Evolutionary conservation across 2,797 vertebrate genomes (phyloP), one percentile per base, ranked within the genome.

Genomic region (Sylvia borin): DNA sequence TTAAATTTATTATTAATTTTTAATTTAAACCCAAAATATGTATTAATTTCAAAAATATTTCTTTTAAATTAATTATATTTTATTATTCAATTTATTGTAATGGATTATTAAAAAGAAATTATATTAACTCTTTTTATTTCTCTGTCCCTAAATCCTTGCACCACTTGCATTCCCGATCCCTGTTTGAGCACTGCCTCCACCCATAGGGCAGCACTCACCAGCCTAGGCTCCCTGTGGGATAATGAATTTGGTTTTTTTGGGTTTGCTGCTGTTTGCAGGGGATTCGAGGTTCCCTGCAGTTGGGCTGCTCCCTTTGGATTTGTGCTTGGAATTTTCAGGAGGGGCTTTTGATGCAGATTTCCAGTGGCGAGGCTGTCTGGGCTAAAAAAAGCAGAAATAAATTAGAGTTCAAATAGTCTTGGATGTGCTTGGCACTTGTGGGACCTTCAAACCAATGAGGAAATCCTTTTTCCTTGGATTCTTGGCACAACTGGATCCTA

Each of bases 161-260:
- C 0, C 3, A 8, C 27, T 24, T n/a, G 8, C 3, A 1, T 86
- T 64, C 57, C 61, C 29, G 0, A 0, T 32, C 60, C 48, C 72
- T 42, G 11, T 13, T 6, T 8, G 24, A 48, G n/a, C n/a, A 5
- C 11, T 2, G 0, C 2, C 65, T 32, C 36, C 11, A 5, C 10
- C 2, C 4, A 0, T 0, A 32, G 61, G 66, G 73, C 65, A 27
- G 4, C 26, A 2, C 38, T 13, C 25, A 1, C 2, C 43, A 7
- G 14, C 47, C 40, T 21, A 1, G 1, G 9, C 51, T 70, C n/a
- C 4, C 0, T 12, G n/a, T 0, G 31, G 51, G 43, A 16, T 10
- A 67, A 34, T 43, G 13, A 2, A 3, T 67, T 67, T 71, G 7
- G 17, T 34, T 6, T 6, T 13, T 17, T 8, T 0, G 31, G 22